These are phyloP conservation scores for Notamacropus eugenii DNA, from an alignment of 2,797 vertebrate genomes.

Conservation along the genomic window DNA sequence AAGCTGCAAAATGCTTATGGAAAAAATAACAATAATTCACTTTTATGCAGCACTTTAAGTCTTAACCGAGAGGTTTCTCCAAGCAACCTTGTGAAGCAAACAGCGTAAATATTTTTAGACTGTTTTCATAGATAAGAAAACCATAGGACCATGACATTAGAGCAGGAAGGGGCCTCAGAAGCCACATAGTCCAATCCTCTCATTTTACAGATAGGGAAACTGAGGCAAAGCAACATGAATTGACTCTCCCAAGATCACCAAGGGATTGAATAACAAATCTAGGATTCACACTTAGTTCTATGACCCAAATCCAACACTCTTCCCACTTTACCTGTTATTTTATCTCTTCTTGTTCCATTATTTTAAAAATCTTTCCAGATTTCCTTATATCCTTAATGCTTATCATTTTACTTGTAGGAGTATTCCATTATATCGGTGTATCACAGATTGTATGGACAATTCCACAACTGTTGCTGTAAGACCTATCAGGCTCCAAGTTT, in stretches of 20 bases:
- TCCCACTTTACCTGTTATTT: neutral
- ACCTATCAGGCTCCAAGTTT: neutral
- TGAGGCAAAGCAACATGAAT: neutral
- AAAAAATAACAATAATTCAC: neutral
- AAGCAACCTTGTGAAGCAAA: neutral
- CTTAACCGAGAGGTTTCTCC: neutral
- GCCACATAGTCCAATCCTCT: neutral
- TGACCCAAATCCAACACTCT: neutral
- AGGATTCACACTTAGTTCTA: neutral
- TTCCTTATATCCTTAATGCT: neutral
- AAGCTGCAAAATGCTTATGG: neutral
- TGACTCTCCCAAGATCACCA: neutral
- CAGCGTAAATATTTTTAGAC: neutral
- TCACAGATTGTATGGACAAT: neutral
- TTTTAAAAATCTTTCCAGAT: neutral
- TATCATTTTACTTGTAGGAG: neutral
- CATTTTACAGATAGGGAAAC: neutral
- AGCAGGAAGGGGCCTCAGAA: neutral
- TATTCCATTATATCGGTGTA: neutral
- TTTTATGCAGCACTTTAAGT: neutral
- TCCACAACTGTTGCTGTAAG: neutral
- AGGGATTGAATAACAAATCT: neutral
- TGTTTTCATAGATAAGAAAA: neutral
- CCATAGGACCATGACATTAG: neutral
- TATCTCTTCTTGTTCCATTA: neutral